Evolutionary conservation across 2,888 invertebrate genomes (phyloP).

Genomic region (Drosophila suboccidentalis): DNA sequence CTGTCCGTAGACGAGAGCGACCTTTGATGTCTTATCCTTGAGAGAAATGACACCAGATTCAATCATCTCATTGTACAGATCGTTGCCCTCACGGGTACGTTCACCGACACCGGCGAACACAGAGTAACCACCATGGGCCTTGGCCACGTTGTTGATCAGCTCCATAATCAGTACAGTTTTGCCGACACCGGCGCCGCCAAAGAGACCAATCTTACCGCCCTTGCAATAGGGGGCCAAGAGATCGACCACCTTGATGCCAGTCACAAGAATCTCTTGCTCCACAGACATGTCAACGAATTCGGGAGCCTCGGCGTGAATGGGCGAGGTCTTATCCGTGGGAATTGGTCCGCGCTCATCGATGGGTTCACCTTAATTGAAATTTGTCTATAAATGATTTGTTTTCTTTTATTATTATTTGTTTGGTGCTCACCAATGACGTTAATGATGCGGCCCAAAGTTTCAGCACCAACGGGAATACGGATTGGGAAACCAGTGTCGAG

Average conservation of each 20-base stretch:
- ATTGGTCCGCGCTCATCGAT: constrained; percentile 96
- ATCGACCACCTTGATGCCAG: constrained; percentile 96
- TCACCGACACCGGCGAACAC: constrained; percentile 98
- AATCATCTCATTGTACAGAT: constrained; percentile 98
- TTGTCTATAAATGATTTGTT: neutral
- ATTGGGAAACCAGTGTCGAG: constrained; percentile 94
- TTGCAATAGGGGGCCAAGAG: constrained; percentile 96
- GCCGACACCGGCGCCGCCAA: constrained; percentile 97
- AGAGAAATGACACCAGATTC: constrained; percentile 96
- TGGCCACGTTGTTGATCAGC: constrained; percentile 97
- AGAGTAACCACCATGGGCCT: constrained; percentile 98
- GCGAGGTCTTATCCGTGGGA: constrained; percentile 90
- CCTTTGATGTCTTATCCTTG: constrained; percentile 94
- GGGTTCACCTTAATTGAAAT: constrained; percentile 86
- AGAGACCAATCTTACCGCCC: constrained; percentile 97
- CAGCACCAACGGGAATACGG: constrained; percentile 95
- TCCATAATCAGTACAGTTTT: constrained; percentile 99
- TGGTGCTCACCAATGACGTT: constrained; percentile 92
- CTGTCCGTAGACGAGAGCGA: constrained; percentile 96
- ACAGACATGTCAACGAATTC: constrained; percentile 97
- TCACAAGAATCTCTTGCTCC: constrained; percentile 95
- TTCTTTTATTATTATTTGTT: neutral
- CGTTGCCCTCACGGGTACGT: constrained; percentile 97
- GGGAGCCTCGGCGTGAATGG: constrained; percentile 96
- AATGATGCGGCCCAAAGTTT: constrained; percentile 96